Evolutionary conservation across 2,797 vertebrate genomes (phyloP).

Genomic region (Pipistrellus kuhlii): DNA sequence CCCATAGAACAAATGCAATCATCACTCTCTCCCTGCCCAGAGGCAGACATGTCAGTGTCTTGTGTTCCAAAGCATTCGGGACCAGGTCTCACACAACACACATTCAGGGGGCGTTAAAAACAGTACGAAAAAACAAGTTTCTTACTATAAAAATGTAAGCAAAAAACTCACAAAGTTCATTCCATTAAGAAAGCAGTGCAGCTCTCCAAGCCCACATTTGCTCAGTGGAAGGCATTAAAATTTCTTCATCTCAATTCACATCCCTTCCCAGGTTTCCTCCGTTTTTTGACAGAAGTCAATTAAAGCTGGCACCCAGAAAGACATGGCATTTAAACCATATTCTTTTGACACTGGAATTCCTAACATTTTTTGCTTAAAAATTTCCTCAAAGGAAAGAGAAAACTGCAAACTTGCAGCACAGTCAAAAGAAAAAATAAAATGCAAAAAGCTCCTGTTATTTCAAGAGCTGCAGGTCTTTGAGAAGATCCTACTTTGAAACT

Average conservation of each 20-base stretch:
- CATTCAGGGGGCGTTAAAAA: slow-evolving; percentile 10
- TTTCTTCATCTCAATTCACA: slow-evolving; percentile 59
- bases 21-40: background rate
- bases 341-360: slow-evolving; percentile 79
- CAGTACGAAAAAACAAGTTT: background rate
- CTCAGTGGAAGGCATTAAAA: background rate
- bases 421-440: slow-evolving; percentile 83
- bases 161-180: background rate
- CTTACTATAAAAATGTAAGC: background rate
- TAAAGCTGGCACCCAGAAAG: slow-evolving; percentile 80
- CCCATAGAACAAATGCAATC: background rate
- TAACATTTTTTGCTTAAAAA: slow-evolving; percentile 65
- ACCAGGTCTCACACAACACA: background rate
- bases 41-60: background rate
- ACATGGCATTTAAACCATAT: slow-evolving; percentile 82
- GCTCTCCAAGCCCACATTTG: background rate
- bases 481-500: slow-evolving; percentile 78
- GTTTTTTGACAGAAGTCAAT: slow-evolving; percentile 80
- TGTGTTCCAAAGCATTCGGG: background rate
- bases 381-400: slow-evolving; percentile 58
- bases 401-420: slow-evolving; percentile 70
- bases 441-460: slow-evolving; percentile 80
- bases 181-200: background rate
- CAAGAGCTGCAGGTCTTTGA: slow-evolving; percentile 59
- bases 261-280: slow-evolving; percentile 22